Evolutionary conservation across 1,140 invertebrate genomes (phyloP), one percentile per base, ranked within the genome.

Genomic region (Drosophila bipectinata): DNA sequence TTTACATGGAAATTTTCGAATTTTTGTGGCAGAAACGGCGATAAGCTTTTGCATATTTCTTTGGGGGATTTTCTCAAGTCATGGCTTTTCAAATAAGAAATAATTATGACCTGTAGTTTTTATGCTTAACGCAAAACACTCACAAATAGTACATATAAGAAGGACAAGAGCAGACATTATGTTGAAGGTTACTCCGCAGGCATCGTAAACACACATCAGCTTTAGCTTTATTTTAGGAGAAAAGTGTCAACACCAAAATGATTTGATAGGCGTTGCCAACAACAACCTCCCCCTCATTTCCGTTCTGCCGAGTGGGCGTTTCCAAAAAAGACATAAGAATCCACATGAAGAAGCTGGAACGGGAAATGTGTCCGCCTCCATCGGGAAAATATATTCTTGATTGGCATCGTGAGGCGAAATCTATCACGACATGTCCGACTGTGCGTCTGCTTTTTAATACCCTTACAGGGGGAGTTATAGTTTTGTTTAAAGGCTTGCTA

Each of bases 161-260:
- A 28, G 26, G 26, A 28, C 32, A 32, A 32, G 32, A 32, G 32
- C 32, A 9, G 32, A 32, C 32, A 32, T 32, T 32, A 32, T 32
- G 9, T 10, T 32, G 32, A 32, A 32, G 32, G 32, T 32, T 9
- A 4, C 34, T 37, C 34, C 9, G 34, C 34, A 37, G 34, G 34
- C 34, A 37, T 44, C 39, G 14, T 53, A 62, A 51, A 66, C 61
- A 69, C 72, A 62, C 61, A 54, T 39, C 55, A 32, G 44, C 28
- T 48, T 53, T 55, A 63, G 79, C 26, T n/a, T 71, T 60, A 21
- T 53, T 85, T 77, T 59, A 74, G 84, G 84, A 84, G 79, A 81
- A 84, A 84, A 89, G 77, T 89, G 84, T 84, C 84, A 89, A 89
- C 84, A 82, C 66, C 84, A 69, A 90, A 89, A 89, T 89, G 84